Conservation (phyloP, 2,797 vertebrate genomes). For the Manis javanica region DNA sequence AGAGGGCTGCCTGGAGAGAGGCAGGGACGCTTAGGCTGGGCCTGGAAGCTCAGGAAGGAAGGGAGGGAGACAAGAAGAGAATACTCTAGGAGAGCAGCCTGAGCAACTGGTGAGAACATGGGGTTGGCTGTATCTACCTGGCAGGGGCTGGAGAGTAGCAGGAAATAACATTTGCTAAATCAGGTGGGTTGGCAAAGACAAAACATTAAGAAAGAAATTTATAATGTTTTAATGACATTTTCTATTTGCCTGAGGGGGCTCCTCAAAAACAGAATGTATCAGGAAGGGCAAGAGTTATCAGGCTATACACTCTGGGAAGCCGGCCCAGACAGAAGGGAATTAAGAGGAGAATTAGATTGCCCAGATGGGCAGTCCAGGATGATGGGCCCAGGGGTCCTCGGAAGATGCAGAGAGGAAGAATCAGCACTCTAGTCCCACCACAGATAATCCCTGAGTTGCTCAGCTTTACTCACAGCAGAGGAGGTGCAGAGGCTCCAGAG, state of each 20-base stretch:
- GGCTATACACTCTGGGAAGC: not conserved
- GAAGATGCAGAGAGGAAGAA: not conserved
- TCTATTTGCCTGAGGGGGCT: not conserved
- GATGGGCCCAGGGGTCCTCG: not conserved
- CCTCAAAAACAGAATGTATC: not conserved
- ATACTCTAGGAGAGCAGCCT: not conserved
- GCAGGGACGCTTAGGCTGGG: not conserved
- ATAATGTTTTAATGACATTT: not conserved
- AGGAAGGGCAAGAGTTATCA: not conserved
- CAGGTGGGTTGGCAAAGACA: not conserved
- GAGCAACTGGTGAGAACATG: not conserved
- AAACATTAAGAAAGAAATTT: not conserved
- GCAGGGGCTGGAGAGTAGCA: not conserved
- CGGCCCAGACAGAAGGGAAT: not conserved
- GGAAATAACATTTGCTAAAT: not conserved
- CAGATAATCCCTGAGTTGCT: not conserved
- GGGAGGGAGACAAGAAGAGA: not conserved
- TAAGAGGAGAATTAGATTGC: not conserved
- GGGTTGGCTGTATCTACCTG: not conserved
- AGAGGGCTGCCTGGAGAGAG: not conserved
- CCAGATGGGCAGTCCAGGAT: not conserved
- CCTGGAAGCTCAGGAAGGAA: not conserved
- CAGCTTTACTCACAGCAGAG: not conserved
- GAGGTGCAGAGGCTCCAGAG: not conserved
- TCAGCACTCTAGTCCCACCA: not conserved